A percentile compares a stretch with the other conserved stretches of the same genome.
Conservation (phyloP, 2,888 invertebrate genomes). For the Chaetoderma sp. region DNA sequence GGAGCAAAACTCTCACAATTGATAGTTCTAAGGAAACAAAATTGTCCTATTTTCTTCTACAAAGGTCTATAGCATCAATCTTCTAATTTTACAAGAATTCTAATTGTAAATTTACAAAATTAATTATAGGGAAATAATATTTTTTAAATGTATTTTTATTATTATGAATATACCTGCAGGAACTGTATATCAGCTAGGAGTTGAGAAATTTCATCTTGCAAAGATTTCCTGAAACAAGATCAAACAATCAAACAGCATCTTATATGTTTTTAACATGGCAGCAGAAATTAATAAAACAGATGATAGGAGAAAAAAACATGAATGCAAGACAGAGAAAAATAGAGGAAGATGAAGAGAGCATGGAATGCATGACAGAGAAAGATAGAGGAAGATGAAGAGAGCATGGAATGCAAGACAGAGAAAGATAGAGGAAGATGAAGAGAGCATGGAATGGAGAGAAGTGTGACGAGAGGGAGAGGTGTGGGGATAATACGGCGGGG, state of each 20-base stretch:
- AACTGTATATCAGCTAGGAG: slow-evolving; percentile 56
- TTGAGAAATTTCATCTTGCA: slow-evolving; percentile 56
- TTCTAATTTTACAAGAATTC: not conserved
- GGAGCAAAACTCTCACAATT: too few relatives aligned
- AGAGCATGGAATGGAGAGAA: not conserved
- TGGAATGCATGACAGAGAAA: not conserved
- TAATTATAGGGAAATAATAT: not conserved
- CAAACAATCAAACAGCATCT: not conserved
- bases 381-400: not conserved
- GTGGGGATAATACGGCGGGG: too few relatives aligned
- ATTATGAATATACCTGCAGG: slow-evolving; percentile 39
- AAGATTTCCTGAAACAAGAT: slow-evolving; percentile 42
- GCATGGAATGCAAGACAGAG: not conserved
- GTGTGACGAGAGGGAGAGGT: too few relatives aligned
- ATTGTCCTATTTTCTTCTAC: not conserved
- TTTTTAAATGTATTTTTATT: not conserved
- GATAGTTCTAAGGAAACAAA: too few relatives aligned
- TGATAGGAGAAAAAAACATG: not conserved
- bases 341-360: not conserved
- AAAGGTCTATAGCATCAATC: not conserved
- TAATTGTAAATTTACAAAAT: not conserved
- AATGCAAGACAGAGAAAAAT: not conserved
- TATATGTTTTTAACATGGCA: not conserved
- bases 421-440: not conserved
- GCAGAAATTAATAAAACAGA: not conserved